Base-by-base conservation (phyloP, 2,113 vertebrate genomes). In the Piprites chloris region DNA sequence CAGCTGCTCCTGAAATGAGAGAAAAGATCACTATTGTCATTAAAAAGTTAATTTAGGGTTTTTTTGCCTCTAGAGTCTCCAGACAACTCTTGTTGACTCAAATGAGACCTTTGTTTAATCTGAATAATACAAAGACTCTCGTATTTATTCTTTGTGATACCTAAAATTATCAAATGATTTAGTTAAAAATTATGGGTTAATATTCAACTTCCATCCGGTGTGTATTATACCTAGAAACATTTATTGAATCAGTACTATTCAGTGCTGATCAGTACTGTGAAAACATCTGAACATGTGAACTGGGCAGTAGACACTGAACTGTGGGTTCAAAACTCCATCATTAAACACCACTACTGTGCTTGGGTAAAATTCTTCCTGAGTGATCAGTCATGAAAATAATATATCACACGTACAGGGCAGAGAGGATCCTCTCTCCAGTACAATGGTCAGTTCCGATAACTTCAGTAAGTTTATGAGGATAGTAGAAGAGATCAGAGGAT, bases 1-100 rank as follows among this genome's bases (percentile, higher is more conserved):
- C 99, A 71, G 99, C 99, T 7, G 99, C 99, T 93, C 99, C 99
- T 99, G 50, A 46, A 94, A 79, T 13, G 74, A 73, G 85, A 96
- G 59, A 75, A 95, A 93, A 84, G 20, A 53, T 32, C 21, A 95
- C 30, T 53, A 41, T 6, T 12, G 41, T 20, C 17, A 68, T 5
- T 41, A 37, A 59, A 41, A 76, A 42, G 19, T 23, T 65, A 15
- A 58, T 14, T 79, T 75, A 20, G 8, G 22, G 89, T 16, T 69
- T 71, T 67, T 72, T 67, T 12, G 9, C 12, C 5, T 55, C 37
- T 58, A 30, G 14, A 59, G 12, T 53, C 37, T 79, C 21, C 46
- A 80, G 30, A 3, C 46, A 76, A 56, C 9, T 55, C 32, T 72
- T 56, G 11, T n/a, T n/a, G n/a, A 87, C 12, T 65, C 63, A 27